Evolutionary conservation across 2,113 vertebrate species (phyloP).

Genomic region (Pedionomus torquatus): DNA sequence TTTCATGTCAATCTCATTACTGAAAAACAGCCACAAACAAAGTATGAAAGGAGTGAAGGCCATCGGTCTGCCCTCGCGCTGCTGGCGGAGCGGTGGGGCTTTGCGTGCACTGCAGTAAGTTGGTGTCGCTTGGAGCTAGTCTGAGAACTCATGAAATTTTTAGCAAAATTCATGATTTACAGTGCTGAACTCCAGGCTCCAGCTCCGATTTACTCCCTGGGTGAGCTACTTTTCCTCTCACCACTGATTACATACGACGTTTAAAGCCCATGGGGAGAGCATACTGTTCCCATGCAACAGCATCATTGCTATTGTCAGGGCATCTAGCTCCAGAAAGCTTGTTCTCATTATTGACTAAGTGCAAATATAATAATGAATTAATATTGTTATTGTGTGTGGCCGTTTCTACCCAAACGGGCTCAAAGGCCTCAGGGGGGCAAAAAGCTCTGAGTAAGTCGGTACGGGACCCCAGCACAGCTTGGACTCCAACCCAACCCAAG

Average conservation of each 20-base stretch:
- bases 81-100: neutral
- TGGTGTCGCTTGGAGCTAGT: neutral
- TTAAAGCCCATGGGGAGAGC: constrained; percentile 7
- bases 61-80: neutral
- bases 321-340: neutral
- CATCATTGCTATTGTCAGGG: neutral
- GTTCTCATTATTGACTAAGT: neutral
- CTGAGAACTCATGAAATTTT: neutral
- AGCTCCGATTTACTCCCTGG: neutral
- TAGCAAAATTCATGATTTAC: neutral
- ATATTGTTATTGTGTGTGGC: neutral
- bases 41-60: neutral
- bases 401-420: neutral
- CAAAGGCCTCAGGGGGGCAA: neutral
- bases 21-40: constrained; percentile 36
- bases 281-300: neutral
- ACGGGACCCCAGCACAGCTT: neutral
- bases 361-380: constrained; percentile 2
- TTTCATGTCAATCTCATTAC: constrained; percentile 75
- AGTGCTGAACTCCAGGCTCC: neutral
- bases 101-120: neutral
- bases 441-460: neutral
- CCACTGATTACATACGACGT: neutral
- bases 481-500: neutral
- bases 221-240: neutral